These are phyloP conservation scores for Oncorhynchus mykiss DNA, from an alignment of 2,113 vertebrate genomes.

Conservation along the genomic window DNA sequence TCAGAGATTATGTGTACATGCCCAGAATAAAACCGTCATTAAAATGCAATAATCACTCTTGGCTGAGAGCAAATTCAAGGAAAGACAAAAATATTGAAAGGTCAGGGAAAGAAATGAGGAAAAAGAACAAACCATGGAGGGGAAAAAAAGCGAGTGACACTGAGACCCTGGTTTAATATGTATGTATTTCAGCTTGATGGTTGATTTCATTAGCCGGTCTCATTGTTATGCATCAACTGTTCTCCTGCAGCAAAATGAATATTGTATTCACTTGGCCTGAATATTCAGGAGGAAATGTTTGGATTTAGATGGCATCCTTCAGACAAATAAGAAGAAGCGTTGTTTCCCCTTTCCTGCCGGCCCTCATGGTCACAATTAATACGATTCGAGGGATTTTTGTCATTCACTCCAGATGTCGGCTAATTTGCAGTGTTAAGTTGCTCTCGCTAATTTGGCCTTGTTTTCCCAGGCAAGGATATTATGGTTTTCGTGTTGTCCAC, in stretches of 20 bases:
- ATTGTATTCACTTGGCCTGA: slow-evolving; percentile 80
- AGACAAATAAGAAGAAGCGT: background rate
- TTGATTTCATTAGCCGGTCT: slow-evolving; percentile 94
- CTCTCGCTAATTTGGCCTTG: background rate
- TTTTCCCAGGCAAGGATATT: background rate
- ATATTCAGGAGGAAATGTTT: slow-evolving; percentile 47
- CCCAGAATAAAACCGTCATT: slow-evolving; percentile 14
- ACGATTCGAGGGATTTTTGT: slow-evolving; percentile 11
- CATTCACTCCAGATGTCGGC: slow-evolving; percentile 26
- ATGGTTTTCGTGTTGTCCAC: background rate
- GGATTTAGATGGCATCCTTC: slow-evolving; percentile 29
- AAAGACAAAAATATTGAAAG: slow-evolving; percentile 67
- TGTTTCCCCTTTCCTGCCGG: background rate
- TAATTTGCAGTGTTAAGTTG: slow-evolving; percentile 23
- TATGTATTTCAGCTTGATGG: slow-evolving; percentile 85
- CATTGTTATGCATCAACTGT: slow-evolving; percentile 94
- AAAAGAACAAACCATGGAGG: slow-evolving; percentile 76
- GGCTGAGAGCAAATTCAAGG: slow-evolving; percentile 63
- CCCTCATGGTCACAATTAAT: slow-evolving; percentile 14
- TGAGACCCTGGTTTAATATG: slow-evolving; percentile 85
- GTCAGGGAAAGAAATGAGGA: slow-evolving; percentile 66
- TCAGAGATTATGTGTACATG: slow-evolving; percentile 11
- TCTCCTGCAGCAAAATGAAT: slow-evolving; percentile 91
- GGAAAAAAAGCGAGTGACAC: slow-evolving; percentile 79
- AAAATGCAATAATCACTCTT: slow-evolving; percentile 47